A percentile compares a stretch with the other conserved stretches of the same genome.
Evolutionary conservation across 2,113 vertebrate genomes (phyloP).

Genomic region (Phaetusa simplex): DNA sequence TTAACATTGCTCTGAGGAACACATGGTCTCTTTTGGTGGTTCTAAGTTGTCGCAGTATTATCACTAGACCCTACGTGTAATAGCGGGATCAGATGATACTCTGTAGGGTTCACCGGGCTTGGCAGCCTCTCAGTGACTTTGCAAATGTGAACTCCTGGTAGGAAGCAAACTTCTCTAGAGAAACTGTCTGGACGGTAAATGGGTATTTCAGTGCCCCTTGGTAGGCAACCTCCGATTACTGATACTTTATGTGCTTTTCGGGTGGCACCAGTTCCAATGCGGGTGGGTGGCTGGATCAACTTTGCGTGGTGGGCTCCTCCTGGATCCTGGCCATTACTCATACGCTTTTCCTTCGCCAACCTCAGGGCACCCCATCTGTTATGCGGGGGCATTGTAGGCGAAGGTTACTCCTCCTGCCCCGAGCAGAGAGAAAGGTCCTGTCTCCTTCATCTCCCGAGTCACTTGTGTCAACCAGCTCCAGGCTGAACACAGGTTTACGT

Average conservation of each 20-base stretch:
- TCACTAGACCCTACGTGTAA: not conserved
- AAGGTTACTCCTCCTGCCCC: not conserved
- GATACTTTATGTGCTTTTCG: not conserved
- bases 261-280: not conserved
- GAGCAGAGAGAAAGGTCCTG: not conserved
- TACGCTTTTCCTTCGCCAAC: rapidly evolving
- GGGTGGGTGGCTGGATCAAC: not conserved
- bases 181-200: not conserved
- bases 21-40: not conserved
- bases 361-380: not conserved
- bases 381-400: rapidly evolving
- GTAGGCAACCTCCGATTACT: not conserved
- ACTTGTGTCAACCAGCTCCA: not conserved
- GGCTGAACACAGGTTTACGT: not conserved
- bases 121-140: rapidly evolving
- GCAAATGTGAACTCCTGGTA: not conserved
- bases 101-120: not conserved
- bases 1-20: not conserved
- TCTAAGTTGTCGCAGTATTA: not conserved
- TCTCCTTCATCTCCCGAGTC: not conserved
- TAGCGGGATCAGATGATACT: not conserved
- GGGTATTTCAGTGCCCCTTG: not conserved
- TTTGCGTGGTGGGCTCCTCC: not conserved
- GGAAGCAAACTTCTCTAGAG: not conserved
- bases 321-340: not conserved